Conservation (phyloP, 2,113 vertebrate genomes). For the Nyctibius bracteatus region DNA sequence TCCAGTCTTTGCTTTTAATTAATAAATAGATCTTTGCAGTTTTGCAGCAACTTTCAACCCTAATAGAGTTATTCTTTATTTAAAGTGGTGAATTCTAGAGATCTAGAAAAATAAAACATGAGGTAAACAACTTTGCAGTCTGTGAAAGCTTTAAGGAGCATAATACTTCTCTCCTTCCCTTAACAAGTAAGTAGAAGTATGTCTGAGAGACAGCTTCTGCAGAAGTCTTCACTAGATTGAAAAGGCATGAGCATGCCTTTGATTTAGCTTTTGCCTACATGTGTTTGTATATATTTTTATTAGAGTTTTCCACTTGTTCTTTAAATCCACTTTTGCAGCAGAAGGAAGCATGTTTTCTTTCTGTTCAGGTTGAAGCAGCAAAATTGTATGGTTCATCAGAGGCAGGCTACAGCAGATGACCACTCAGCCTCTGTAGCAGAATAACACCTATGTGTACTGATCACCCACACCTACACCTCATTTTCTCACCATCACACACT, state of each 20-base stretch:
- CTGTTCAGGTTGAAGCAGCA: background rate
- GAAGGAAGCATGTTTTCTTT: background rate
- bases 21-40: background rate
- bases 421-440: background rate
- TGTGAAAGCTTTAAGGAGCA: background rate
- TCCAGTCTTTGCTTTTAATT: conserved; percentile 3
- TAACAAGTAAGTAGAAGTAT: background rate
- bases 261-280: background rate
- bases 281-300: background rate
- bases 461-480: background rate
- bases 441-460: background rate
- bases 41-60: background rate
- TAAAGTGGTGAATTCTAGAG: too few relatives aligned
- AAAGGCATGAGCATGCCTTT: background rate
- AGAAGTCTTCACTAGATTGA: background rate
- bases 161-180: accelerated
- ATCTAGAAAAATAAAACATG: background rate
- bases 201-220: background rate
- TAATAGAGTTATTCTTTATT: too few relatives aligned
- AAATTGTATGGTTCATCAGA: background rate
- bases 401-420: background rate
- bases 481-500: background rate
- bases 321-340: background rate
- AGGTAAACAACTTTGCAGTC: background rate
- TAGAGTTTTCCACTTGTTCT: background rate